Evolutionary conservation across 2,113 vertebrate species (phyloP).

Genomic region (Notechis scutatus): DNA sequence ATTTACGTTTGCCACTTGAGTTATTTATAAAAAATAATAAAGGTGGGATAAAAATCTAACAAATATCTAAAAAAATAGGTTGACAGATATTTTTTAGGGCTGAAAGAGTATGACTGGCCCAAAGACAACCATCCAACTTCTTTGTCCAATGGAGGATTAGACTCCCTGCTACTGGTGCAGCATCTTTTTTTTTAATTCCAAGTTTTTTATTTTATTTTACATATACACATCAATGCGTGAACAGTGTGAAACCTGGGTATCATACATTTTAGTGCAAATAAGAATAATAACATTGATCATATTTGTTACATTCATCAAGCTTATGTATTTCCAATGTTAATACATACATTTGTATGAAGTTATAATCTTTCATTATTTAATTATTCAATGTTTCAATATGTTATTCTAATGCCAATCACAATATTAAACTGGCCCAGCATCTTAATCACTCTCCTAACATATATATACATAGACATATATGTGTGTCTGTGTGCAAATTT

Average conservation of each 20-base stretch:
- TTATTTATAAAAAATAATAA: background rate
- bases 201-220: too few relatives aligned
- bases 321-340: too few relatives aligned
- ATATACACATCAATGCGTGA: too few relatives aligned
- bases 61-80: background rate
- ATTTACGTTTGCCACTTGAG: background rate
- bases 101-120: background rate
- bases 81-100: background rate
- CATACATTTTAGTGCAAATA: too few relatives aligned
- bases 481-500: background rate
- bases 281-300: too few relatives aligned
- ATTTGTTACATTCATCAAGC: too few relatives aligned
- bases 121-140: background rate
- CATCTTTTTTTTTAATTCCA: background rate
- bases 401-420: too few relatives aligned
- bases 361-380: too few relatives aligned
- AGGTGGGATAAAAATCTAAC: background rate
- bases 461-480: background rate
- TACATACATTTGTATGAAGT: too few relatives aligned
- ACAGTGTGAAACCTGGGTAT: too few relatives aligned
- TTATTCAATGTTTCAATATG: too few relatives aligned
- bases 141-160: background rate
- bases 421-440: too few relatives aligned
- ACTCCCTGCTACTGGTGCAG: background rate
- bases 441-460: background rate